Evolutionary conservation across 2,797 vertebrate genomes (phyloP), one percentile per base, ranked within the genome.

Genomic region (Carcharodon carcharias): DNA sequence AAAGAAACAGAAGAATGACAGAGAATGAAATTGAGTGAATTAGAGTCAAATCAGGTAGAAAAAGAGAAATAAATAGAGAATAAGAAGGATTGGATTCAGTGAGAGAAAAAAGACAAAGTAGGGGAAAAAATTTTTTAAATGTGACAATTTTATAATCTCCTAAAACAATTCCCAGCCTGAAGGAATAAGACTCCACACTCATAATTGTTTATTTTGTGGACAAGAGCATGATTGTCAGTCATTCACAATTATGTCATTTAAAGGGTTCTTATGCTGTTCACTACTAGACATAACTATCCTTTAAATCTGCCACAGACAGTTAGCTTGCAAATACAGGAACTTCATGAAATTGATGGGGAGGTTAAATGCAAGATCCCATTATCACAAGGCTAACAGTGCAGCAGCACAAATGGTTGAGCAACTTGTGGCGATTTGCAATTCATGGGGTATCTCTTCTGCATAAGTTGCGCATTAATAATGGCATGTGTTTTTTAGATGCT

Each of bases 221-320:
- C 31, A 61, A 18, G 88, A 63, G 89, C 12, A 61, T 91, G 58
- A 35, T 58, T 61, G 12, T 31, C 58, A 92, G 16, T 67, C 61
- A 93, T 40, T 65, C 40, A 93, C n/a, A 93, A 93, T 93, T 93
- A 93, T 26, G 61, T 40, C 16, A 35, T 65, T 93, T 45, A 93
- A 65, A n/a, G 63, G n/a, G n/a, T 65, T 16, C 58, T 93, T 93
- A 63, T 61, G 63, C n/a, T 26, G 91, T 67, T 93, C 65, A 93
- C 65, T 93, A 65, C 91, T 40, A 93, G 91, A 40, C n/a, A 56
- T 18, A 92, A 40, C 45, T 50, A 50, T 50, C 45, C 45, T 50
- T 50, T 50, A 50, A 50, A 50, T 50, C 45, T 50, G 45, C 45
- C 45, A 65, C 45, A n/a, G 91, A 16, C 2, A 93, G 23, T 93